Percentiles rank a stretch among this genome's conserved stretches.
These are phyloP conservation scores for Anastatus disparis DNA, from an alignment of 1,140 invertebrate genomes.

Conservation along the genomic window DNA sequence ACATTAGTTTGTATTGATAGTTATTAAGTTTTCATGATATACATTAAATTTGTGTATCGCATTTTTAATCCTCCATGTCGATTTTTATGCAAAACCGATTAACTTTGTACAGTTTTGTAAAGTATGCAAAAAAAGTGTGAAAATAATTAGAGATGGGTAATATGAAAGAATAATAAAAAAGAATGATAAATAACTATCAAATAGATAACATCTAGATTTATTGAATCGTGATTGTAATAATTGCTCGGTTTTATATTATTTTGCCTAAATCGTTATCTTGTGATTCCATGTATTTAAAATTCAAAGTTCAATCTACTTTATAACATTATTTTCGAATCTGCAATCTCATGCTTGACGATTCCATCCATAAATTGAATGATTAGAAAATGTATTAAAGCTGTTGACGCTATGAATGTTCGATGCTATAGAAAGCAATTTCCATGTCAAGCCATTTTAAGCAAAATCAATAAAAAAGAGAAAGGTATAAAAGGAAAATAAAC, in stretches of 20 bases:
- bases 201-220: slow-evolving; percentile 1
- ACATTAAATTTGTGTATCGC: neutral
- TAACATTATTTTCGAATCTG: too few species aligned
- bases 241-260: neutral
- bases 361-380: slow-evolving; percentile 27
- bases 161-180: neutral
- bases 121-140: slow-evolving; percentile 16
- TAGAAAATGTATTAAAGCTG: neutral
- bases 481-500: slow-evolving; percentile 4
- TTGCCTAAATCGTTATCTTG: neutral
- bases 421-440: neutral
- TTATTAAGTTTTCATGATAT: slow-evolving; percentile 7
- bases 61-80: neutral
- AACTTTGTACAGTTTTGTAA: slow-evolving; percentile 39
- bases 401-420: slow-evolving; percentile 14
- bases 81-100: slow-evolving; percentile 19
- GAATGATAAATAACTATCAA: neutral
- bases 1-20: slow-evolving; percentile 26
- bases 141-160: neutral
- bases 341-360: slow-evolving; percentile 24
- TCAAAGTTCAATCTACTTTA: too few species aligned
- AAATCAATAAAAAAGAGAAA: neutral
- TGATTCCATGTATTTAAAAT: slow-evolving; percentile 4
- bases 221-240: neutral
- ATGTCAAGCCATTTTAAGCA: neutral